Evolutionary conservation across 2,113 vertebrate genomes (phyloP).

Genomic region (Corythoichthys intestinalis): DNA sequence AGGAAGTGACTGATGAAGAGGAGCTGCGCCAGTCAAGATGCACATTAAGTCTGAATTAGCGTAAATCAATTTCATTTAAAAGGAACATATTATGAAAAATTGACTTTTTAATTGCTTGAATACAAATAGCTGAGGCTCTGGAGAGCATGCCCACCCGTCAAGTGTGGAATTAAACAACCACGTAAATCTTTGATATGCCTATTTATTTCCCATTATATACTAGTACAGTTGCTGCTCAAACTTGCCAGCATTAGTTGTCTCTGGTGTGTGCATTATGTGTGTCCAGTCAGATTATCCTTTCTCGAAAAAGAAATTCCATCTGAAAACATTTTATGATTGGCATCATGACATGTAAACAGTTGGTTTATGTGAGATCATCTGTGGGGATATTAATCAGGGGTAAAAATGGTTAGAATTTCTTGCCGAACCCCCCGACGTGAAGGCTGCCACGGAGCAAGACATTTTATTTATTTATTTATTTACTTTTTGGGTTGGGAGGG

Average conservation of each 20-base stretch:
- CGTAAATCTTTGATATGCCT: constrained; percentile 11
- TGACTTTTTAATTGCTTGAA: neutral
- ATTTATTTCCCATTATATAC: constrained; percentile 9
- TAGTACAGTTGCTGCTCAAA: constrained; percentile 9
- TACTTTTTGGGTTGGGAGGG: too few species aligned
- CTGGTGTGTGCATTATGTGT: neutral
- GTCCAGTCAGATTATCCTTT: neutral
- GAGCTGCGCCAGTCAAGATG: constrained; percentile 40
- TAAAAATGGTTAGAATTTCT: too few species aligned
- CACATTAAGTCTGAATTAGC: constrained; percentile 56
- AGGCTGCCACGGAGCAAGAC: too few species aligned
- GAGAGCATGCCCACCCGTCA: neutral
- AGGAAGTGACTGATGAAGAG: constrained; percentile 57
- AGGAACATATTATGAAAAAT: neutral
- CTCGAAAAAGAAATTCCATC: too few species aligned
- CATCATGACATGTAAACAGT: too few species aligned
- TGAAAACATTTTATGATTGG: too few species aligned
- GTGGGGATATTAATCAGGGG: neutral
- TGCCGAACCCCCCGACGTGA: too few species aligned
- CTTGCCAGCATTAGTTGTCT: neutral
- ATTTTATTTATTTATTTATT: too few species aligned
- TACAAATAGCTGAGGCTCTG: neutral
- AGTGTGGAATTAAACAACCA: neutral
- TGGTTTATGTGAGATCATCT: neutral
- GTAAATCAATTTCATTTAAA: constrained; percentile 59